Percentiles rank a stretch among this genome's conserved stretches.
phyloP scores from a whole-genome alignment of 2,113 vertebrate genomes.

The Myanophis thanlyinensis region DNA sequence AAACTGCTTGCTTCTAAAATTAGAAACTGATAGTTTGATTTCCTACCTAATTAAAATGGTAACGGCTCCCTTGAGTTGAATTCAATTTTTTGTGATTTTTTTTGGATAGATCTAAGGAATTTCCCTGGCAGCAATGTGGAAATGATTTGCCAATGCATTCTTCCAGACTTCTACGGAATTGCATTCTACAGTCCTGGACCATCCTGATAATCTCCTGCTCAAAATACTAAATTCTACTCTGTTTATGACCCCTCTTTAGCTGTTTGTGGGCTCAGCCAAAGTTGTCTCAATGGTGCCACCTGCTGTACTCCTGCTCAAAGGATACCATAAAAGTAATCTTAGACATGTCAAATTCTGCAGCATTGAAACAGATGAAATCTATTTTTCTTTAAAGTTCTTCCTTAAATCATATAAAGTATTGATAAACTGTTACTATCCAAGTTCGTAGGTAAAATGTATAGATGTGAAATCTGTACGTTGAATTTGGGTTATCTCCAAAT shows the following conservation, averaged over 20 bases:
- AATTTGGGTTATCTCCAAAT: neutral
- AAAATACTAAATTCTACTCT: neutral
- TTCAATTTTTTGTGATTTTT: neutral
- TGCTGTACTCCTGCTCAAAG: neutral
- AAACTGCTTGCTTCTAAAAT: neutral
- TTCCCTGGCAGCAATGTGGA: neutral
- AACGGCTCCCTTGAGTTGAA: neutral
- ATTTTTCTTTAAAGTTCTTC: neutral
- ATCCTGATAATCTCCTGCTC: neutral
- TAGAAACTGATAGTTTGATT: neutral
- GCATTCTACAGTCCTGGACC: neutral
- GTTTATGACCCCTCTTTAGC: neutral
- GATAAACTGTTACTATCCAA: neutral
- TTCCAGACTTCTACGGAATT: neutral
- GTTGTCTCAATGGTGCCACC: neutral
- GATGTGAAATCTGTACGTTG: neutral
- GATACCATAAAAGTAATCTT: neutral
- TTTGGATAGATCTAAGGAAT: neutral
- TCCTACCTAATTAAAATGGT: neutral
- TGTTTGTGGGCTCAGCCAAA: neutral
- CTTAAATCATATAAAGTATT: neutral
- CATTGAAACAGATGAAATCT: neutral
- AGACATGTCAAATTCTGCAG: neutral
- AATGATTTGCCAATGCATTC: neutral
- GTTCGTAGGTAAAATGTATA: neutral